Percentiles rank a stretch among this genome's conserved stretches.
Conservation (phyloP, 2,888 invertebrate genomes). For the Achlya flavicornis region DNA sequence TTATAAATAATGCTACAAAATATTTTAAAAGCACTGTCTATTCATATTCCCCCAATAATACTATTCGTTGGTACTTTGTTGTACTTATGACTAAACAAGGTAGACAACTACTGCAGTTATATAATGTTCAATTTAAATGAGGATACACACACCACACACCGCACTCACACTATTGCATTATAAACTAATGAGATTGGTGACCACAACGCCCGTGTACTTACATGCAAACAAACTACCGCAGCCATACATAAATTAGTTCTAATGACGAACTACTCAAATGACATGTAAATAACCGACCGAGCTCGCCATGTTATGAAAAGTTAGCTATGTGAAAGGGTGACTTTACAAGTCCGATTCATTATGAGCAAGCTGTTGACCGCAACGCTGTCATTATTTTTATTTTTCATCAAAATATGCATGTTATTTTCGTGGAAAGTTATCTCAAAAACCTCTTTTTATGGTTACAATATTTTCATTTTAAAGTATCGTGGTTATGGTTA, state of each 20-base stretch:
- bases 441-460: not conserved
- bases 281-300: conserved; percentile 24
- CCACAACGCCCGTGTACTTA: conserved; percentile 21
- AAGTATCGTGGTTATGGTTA: too few relatives aligned
- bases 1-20: too few relatives aligned
- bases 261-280: conserved; percentile 28
- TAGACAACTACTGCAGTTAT: not conserved
- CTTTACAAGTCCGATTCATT: not conserved
- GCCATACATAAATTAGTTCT: conserved; percentile 27
- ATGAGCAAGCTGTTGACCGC: not conserved
- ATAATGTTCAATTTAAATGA: not conserved
- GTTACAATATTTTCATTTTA: too few relatives aligned
- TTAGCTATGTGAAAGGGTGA: conserved; percentile 4
- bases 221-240: conserved; percentile 16
- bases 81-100: too few relatives aligned
- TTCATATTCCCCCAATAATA: not conserved
- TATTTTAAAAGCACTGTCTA: too few relatives aligned
- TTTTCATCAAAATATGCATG: not conserved
- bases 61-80: too few relatives aligned
- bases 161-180: conserved; percentile 11
- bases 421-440: not conserved
- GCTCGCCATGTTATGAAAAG: conserved; percentile 12
- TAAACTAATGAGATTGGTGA: conserved; percentile 34
- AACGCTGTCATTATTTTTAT: not conserved
- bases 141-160: not conserved